phyloP scores from a whole-genome alignment of 2,888 invertebrate species.

The Thereva nobilitata region DNA sequence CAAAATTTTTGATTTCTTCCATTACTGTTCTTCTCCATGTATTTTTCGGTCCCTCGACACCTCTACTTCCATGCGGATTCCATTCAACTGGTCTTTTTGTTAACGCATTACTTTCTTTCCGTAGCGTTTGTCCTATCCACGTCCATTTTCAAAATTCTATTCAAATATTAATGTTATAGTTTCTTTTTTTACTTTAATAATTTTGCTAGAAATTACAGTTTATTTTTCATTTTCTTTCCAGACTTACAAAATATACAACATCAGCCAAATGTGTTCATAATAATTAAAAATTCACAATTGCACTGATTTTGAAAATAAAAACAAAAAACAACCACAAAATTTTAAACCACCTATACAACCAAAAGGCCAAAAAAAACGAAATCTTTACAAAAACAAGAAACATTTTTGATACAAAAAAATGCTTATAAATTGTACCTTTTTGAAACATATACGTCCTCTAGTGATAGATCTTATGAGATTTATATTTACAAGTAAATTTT shows the following conservation, averaged over 20 bases:
- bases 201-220: not conserved
- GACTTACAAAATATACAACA: constrained; percentile 17
- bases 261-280: constrained; percentile 24
- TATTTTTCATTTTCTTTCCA: constrained; percentile 19
- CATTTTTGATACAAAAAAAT: constrained; percentile 39
- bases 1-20: no score
- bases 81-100: no score
- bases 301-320: not conserved
- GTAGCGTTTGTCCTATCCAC: no score
- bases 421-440: constrained; percentile 47
- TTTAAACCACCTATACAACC: constrained; percentile 11
- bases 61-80: no score
- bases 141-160: no score
- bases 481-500: constrained; percentile 42
- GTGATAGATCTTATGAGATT: constrained; percentile 44
- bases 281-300: constrained; percentile 4
- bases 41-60: no score
- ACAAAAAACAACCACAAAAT: not conserved
- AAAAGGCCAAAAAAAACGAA: constrained; percentile 17
- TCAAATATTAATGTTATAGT: no score
- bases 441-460: constrained; percentile 47
- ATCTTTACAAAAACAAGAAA: constrained; percentile 4
- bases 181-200: not conserved
- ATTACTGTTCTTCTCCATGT: no score
- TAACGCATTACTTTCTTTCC: no score